phyloP scores from a whole-genome alignment of 2,888 invertebrate genomes.

The Aradus depressus region DNA sequence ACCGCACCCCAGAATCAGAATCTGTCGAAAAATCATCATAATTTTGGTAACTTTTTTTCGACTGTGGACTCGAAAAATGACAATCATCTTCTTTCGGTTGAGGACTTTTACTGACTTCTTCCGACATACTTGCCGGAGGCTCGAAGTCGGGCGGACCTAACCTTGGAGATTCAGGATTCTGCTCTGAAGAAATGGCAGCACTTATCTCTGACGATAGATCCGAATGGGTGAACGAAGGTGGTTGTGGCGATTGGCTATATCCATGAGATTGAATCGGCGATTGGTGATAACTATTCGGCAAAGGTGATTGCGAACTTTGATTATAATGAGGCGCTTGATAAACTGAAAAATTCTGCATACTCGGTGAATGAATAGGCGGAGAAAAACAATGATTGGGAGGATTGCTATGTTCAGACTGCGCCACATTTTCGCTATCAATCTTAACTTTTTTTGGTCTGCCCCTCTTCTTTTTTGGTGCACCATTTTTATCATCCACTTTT shows the following conservation, averaged over 20 bases:
- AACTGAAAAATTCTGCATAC: constrained; percentile 32
- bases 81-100: constrained; percentile 35
- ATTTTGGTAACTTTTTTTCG: constrained; percentile 33
- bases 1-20: constrained; percentile 32
- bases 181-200: constrained; percentile 61
- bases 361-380: constrained; percentile 43
- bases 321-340: constrained; percentile 31
- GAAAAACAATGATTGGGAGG: constrained; percentile 42
- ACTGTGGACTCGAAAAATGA: constrained; percentile 34
- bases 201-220: constrained; percentile 67
- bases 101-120: constrained; percentile 34
- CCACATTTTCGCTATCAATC: constrained; percentile 25
- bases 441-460: constrained; percentile 80
- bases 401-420: constrained; percentile 35
- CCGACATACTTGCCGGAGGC: constrained; percentile 50
- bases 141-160: constrained; percentile 61
- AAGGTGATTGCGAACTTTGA: constrained; percentile 33
- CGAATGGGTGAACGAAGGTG: constrained; percentile 49
- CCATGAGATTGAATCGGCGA: constrained; percentile 39
- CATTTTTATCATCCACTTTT: constrained; percentile 29
- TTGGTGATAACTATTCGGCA: constrained; percentile 34
- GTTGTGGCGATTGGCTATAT: constrained; percentile 36
- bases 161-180: constrained; percentile 52
- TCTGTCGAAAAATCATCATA: constrained; percentile 33
- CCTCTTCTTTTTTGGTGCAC: constrained; percentile 71